Evolutionary conservation across 2,888 invertebrate species (phyloP).

Genomic region (Trachelus iudaicus): DNA sequence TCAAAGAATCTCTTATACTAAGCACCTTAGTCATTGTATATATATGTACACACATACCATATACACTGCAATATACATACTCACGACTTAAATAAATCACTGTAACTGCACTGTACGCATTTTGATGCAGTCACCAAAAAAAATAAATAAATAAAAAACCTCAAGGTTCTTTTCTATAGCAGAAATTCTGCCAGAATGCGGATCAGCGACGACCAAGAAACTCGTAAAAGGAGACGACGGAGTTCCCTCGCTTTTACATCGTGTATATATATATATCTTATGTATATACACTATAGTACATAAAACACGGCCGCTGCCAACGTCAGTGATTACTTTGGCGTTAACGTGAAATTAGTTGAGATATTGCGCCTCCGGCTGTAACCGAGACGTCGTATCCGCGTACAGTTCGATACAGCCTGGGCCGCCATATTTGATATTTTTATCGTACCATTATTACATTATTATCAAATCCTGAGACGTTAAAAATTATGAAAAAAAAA

Average conservation of each 20-base stretch:
- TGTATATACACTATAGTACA: not conserved
- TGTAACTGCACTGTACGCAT: not conserved
- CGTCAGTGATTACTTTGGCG: conserved; percentile 9
- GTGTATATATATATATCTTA: not conserved
- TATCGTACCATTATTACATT: conserved; percentile 27
- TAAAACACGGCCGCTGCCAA: conserved; percentile 2
- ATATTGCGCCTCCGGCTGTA: conserved; percentile 14
- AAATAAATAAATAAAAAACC: not conserved
- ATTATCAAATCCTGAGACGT: conserved; percentile 31
- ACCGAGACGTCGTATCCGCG: conserved; percentile 16
- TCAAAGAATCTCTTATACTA: not conserved
- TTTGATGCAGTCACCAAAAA: not conserved
- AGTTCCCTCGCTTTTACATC: not conserved
- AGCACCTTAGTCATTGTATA: not conserved
- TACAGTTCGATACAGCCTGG: conserved; percentile 20
- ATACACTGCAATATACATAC: too few species aligned
- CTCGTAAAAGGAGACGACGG: conserved; percentile 1
- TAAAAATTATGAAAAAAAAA: not conserved
- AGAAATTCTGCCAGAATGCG: not conserved
- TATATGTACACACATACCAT: too few species aligned
- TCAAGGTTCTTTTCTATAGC: not conserved
- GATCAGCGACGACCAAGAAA: not conserved
- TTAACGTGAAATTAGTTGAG: conserved; percentile 24
- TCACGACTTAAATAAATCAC: not conserved
- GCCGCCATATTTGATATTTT: conserved; percentile 26